Percentiles rank a stretch among this genome's conserved stretches.
These are phyloP conservation scores for Noctua comes DNA, from an alignment of 2,888 invertebrate species.

Conservation along the genomic window DNA sequence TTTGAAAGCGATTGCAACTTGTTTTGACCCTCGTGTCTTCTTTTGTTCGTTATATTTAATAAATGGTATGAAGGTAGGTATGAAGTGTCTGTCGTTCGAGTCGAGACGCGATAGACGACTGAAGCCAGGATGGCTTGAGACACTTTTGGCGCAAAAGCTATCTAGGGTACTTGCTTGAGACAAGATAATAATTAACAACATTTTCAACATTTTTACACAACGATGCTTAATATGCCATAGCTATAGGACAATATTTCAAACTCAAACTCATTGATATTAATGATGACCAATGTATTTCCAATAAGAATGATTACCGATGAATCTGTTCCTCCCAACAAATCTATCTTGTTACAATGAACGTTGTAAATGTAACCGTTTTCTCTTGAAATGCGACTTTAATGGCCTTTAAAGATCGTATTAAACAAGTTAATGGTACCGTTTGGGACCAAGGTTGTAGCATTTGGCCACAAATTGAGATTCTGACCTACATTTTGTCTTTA, in stretches of 20 bases:
- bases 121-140: background rate
- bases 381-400: constrained; percentile 62
- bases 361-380: constrained; percentile 55
- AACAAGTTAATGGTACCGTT: constrained; percentile 59
- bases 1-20: too few relatives aligned
- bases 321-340: constrained; percentile 48
- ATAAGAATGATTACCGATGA: constrained; percentile 35
- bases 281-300: constrained; percentile 35
- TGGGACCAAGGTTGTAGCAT: constrained; percentile 53
- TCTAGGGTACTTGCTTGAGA: background rate
- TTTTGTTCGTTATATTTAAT: too few relatives aligned
- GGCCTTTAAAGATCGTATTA: constrained; percentile 60
- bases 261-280: constrained; percentile 46
- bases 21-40: too few relatives aligned
- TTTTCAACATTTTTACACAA: background rate
- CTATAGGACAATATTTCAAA: constrained; percentile 17
- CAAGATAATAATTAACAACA: background rate
- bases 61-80: too few relatives aligned
- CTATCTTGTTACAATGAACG: constrained; percentile 54
- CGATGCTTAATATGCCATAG: too few relatives aligned
- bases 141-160: background rate
- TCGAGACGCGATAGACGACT: too few relatives aligned
- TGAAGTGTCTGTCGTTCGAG: too few relatives aligned
- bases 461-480: constrained; percentile 51
- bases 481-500: constrained; percentile 59